Conservation (phyloP, 2,113 vertebrate genomes). For the Maccullochella peelii region DNA sequence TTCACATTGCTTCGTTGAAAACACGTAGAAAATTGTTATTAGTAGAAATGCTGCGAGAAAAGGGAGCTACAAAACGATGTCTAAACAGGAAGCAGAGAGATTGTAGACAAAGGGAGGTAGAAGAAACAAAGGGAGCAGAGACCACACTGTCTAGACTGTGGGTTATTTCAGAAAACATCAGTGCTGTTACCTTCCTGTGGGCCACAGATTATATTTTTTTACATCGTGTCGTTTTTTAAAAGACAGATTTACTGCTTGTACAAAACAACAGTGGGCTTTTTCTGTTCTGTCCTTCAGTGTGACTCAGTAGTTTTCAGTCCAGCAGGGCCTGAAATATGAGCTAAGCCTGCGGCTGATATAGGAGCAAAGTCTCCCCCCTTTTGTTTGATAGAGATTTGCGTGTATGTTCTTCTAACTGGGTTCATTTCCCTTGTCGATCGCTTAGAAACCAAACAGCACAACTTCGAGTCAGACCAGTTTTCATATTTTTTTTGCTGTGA, state of each 20-base stretch:
- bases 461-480: neutral
- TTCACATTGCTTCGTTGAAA: constrained; percentile 10
- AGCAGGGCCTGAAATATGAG: constrained; percentile 76
- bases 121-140: constrained; percentile 80
- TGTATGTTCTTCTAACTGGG: neutral
- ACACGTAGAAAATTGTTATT: constrained; percentile 13
- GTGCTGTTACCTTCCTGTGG: neutral
- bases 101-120: constrained; percentile 80
- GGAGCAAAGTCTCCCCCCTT: constrained; percentile 39
- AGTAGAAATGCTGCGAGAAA: constrained; percentile 25
- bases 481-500: neutral
- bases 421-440: neutral
- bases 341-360: constrained; percentile 52
- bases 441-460: neutral
- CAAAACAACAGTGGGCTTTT: constrained; percentile 21
- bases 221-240: neutral
- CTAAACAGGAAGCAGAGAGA: constrained; percentile 79
- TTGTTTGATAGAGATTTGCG: constrained; percentile 44
- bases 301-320: constrained; percentile 78
- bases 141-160: constrained; percentile 68
- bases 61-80: constrained; percentile 27
- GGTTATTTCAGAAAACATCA: constrained; percentile 47
- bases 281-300: constrained; percentile 63
- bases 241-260: neutral
- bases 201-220: neutral